Base-by-base conservation (phyloP, 1,140 invertebrate genomes). In the Leucophenga varia region DNA sequence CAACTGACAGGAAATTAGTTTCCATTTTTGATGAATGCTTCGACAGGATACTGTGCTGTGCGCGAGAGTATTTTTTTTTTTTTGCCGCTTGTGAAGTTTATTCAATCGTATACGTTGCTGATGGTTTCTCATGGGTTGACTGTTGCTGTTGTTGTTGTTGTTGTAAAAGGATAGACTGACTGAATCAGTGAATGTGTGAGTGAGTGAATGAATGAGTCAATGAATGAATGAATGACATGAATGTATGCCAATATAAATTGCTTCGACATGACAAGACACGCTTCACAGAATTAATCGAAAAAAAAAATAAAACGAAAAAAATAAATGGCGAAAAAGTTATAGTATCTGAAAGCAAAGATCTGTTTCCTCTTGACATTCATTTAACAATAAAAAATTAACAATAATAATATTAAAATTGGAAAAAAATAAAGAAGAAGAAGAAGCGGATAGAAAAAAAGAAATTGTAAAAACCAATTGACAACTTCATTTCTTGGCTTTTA, bases 11-110 rank as follows among this genome's bases (percentile, higher is more conserved):
- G 65, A 70, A 70, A 70, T 70, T 70, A 70, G 65, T 70, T 70
- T 70, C 65, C 65, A 70, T 70, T 70, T 70, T 70, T 70, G 65
- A 70, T 70, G 65, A 70, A 70, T 70, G 65, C 65, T 65, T 70
- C 65, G 65, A 70, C 65, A 70, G 65, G 61, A 70, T 70, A n/a
- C n/a, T n/a, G n/a, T 70, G 67, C 67, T 61, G 48, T 51, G 50
- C 32, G 38, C 58, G n/a, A n/a, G n/a, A 52, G 51, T 54, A 51
- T 68, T 59, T 59, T 40, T 49, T 40, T 36, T 43, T 39, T 49
- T 40, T 18, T 30, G 36, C 42, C 13, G 20, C 12, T 38, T 43
- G 18, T 45, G 14, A 20, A 22, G 18, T 49, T 37, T 57, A 54
- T 52, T 63, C 55, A 54, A n/a, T n/a, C n/a, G n/a, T n/a, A n/a